Base-by-base conservation (phyloP, 2,797 vertebrate genomes). In the Rhinatrema bivittatum region DNA sequence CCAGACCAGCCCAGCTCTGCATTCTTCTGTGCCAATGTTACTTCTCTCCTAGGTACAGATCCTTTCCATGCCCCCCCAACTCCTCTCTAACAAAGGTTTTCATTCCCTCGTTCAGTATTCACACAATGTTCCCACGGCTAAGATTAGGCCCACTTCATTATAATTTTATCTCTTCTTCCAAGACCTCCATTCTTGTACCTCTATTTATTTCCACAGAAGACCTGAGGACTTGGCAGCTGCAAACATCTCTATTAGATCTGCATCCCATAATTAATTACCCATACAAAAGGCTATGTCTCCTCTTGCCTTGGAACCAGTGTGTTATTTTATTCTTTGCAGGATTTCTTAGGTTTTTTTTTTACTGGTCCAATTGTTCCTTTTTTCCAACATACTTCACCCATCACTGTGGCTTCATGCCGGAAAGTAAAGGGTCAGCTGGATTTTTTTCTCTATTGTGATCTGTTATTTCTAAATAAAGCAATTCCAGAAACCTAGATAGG, bases 241-340 rank as follows among this genome's bases (percentile, higher is more conserved):
- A 46, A 63, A 51, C 46, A 29, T 57, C 65, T 42, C 48, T 63
- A 59, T 55, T 62, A 65, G 52, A 57, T 63, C 54, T 53, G 56
- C 59, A 46, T 22, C 46, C 63, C 56, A 50, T 61, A 62, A 70
- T 70, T 72, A 70, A 70, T 68, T 61, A 57, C 39, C 6, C 43
- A 36, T 40, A 39, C 48, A 56, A 68, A 65, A 59, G 57, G 59
- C 55, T 47, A 43, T 54, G 59, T 52, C 25, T 68, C 56, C 19
- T 61, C 49, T 56, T 41, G n/a, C n/a, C n/a, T n/a, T n/a, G n/a
- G n/a, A n/a, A n/a, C n/a, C n/a, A n/a, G n/a, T n/a, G n/a, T 35
- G 0, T 0, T 35, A 4, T 46, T 60, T 41, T 46, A 61, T 29
- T 4, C 36, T 13, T 19, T 46, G 24, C 49, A 4, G n/a, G 42